Evolutionary conservation across 1,140 invertebrate species (phyloP).

Genomic region (Calephelis virginiensis): DNA sequence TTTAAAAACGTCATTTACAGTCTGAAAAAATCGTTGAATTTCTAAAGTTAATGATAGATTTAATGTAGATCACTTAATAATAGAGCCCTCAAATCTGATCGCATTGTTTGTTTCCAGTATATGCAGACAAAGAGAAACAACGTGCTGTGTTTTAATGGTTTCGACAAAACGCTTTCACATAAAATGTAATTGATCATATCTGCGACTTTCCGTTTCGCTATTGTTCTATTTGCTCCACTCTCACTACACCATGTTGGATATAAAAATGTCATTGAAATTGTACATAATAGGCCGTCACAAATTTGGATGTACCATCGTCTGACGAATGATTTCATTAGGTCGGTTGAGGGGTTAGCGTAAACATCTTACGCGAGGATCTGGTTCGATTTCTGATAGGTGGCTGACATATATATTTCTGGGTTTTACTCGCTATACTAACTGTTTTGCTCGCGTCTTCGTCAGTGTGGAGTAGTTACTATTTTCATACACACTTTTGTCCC

Average conservation of each 20-base stretch:
- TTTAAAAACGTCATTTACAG: too few relatives aligned
- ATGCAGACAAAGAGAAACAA: slow-evolving; percentile 31
- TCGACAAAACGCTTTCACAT: slow-evolving; percentile 49
- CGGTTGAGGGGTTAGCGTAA: too few relatives aligned
- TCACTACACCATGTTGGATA: slow-evolving; percentile 35
- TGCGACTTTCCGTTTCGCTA: slow-evolving; percentile 51
- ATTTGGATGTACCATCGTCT: not conserved
- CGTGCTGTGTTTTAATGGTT: slow-evolving; percentile 34
- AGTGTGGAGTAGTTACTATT: too few relatives aligned
- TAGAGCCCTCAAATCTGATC: not conserved
- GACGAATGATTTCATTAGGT: not conserved
- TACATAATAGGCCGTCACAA: not conserved
- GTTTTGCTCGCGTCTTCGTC: too few relatives aligned
- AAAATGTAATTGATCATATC: slow-evolving; percentile 54
- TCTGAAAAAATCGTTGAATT: not conserved
- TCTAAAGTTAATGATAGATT: not conserved
- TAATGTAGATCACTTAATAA: not conserved
- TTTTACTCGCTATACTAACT: too few relatives aligned
- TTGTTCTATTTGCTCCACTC: slow-evolving; percentile 49
- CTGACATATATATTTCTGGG: too few relatives aligned
- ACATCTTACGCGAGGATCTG: too few relatives aligned
- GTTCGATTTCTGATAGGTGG: too few relatives aligned
- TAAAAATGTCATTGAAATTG: slow-evolving; percentile 20
- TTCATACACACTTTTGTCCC: too few relatives aligned
- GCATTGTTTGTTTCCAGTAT: not conserved